These are phyloP conservation scores for Cephonodes hylas DNA, from an alignment of 2,888 invertebrate species.

Conservation along the genomic window DNA sequence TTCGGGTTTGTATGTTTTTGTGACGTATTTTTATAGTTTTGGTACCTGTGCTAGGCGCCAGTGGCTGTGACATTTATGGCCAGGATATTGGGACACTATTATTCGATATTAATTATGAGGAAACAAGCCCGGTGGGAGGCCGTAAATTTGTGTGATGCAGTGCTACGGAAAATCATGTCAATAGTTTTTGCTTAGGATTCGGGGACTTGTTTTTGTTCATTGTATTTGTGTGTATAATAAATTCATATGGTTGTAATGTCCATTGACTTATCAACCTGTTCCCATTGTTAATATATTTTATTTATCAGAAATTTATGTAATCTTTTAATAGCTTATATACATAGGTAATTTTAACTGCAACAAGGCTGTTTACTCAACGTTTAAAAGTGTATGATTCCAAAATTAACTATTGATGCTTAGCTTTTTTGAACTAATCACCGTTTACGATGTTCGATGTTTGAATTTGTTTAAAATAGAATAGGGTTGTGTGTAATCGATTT, in stretches of 20 bases:
- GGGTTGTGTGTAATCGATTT: constrained; percentile 62
- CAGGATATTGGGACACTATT: constrained; percentile 78
- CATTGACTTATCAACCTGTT: neutral
- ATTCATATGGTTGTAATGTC: neutral
- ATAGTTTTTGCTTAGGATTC: constrained; percentile 25
- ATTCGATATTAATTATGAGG: constrained; percentile 77
- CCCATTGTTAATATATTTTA: neutral
- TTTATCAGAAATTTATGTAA: neutral
- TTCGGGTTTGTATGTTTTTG: constrained; percentile 67
- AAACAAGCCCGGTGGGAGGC: constrained; percentile 57
- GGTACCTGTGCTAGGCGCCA: constrained; percentile 79
- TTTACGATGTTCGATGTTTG: constrained; percentile 10
- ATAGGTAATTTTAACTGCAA: too few species aligned
- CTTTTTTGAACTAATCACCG: neutral
- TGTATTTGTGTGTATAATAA: constrained; percentile 16
- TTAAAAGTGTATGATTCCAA: neutral
- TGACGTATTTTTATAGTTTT: constrained; percentile 61
- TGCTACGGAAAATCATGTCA: constrained; percentile 48
- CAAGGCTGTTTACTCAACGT: neutral
- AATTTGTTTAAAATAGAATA: constrained; percentile 43
- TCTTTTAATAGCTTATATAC: too few species aligned
- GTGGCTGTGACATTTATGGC: constrained; percentile 75
- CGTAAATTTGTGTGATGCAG: constrained; percentile 68
- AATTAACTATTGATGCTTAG: neutral
- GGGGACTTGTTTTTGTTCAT: constrained; percentile 17